These are phyloP conservation scores for Canis aureus DNA, from an alignment of 2,113 vertebrate species.

Conservation along the genomic window DNA sequence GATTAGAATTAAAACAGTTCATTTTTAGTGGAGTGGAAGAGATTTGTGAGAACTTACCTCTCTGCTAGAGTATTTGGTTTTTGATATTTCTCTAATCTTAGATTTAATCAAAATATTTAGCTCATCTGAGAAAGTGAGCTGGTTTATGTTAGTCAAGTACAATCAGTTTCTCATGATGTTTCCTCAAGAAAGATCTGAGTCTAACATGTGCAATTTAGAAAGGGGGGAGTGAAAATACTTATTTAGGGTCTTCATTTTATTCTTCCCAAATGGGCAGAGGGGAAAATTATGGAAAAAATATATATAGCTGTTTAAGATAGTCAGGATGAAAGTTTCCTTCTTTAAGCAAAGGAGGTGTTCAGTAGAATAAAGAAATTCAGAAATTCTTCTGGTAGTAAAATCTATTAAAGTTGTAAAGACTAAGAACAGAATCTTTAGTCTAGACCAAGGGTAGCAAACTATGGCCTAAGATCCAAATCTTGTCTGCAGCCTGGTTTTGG, in stretches of 20 bases:
- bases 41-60: conserved; percentile 38
- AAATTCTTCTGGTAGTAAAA: not conserved
- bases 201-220: not conserved
- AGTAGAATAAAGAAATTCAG: not conserved
- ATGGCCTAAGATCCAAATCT: not conserved
- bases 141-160: conserved; percentile 36
- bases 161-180: conserved; percentile 66
- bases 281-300: conserved; percentile 15
- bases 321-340: not conserved
- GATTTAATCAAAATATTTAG: conserved; percentile 78
- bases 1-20: conserved; percentile 2
- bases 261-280: conserved; percentile 41
- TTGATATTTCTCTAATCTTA: conserved; percentile 72
- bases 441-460: not conserved
- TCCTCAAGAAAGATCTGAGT: conserved; percentile 32
- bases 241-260: conserved; percentile 67
- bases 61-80: conserved; percentile 74
- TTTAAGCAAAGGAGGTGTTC: not conserved
- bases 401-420: not conserved
- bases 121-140: conserved; percentile 58
- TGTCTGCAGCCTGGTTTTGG: not conserved
- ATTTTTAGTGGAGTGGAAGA: not conserved
- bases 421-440: not conserved
- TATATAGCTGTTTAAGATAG: not conserved
- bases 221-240: not conserved